A percentile compares a stretch with the other conserved stretches of the same genome.
These are phyloP conservation scores for Pachyseris speciosa DNA, from an alignment of 64 coral and sea anemone species.

Conservation along the genomic window DNA sequence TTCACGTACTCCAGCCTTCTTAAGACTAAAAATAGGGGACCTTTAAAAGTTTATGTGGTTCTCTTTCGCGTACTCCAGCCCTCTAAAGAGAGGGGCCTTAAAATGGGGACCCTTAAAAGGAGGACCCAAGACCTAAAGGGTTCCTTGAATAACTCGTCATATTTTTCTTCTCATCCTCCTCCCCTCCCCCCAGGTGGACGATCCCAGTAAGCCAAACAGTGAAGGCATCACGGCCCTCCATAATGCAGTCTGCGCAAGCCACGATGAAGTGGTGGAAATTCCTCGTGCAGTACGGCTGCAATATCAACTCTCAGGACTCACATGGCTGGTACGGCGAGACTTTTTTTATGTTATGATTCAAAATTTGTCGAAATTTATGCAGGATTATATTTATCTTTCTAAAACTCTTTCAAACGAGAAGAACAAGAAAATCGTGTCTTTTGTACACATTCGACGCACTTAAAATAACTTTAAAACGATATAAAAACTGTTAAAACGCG, in stretches of 20 bases:
- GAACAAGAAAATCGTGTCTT: too few species aligned
- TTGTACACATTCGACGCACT: too few species aligned
- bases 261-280: slow-evolving; percentile 84
- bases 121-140: not conserved
- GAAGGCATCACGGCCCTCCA: slow-evolving; percentile 97
- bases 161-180: too few species aligned
- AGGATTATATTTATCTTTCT: not conserved
- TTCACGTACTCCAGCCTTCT: too few species aligned
- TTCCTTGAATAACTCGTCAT: not conserved
- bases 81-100: not conserved
- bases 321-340: slow-evolving; percentile 88
- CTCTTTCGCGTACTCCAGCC: too few species aligned
- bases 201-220: slow-evolving; percentile 90
- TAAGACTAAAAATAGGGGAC: too few species aligned
- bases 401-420: too few species aligned
- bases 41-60: too few species aligned
- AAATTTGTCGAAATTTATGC: not conserved
- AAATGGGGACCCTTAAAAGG: not conserved
- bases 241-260: slow-evolving; percentile 93
- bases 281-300: slow-evolving; percentile 87
- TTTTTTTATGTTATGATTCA: not conserved
- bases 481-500: too few species aligned
- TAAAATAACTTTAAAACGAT: too few species aligned
- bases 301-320: slow-evolving; percentile 93
- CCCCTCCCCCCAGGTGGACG: slow-evolving; percentile 66